These are phyloP conservation scores for Lithophane socia DNA, from an alignment of 2,888 invertebrate genomes.

Conservation along the genomic window DNA sequence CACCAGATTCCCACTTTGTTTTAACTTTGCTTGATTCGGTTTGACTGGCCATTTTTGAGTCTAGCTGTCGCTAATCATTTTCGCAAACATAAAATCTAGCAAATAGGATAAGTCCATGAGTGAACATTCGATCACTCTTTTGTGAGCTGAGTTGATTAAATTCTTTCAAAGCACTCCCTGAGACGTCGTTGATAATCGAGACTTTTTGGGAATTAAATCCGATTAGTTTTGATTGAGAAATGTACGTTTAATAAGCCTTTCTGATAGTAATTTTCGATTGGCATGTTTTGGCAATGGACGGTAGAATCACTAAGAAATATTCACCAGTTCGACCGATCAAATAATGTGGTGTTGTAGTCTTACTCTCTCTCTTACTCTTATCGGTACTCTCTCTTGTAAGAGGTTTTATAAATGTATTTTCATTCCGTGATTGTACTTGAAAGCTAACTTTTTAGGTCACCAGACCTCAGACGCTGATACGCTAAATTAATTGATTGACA, in stretches of 20 bases:
- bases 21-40: too few relatives aligned
- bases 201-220: neutral
- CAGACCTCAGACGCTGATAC: neutral
- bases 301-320: neutral
- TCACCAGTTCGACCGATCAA: neutral
- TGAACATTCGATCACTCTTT: neutral
- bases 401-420: neutral
- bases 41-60: too few relatives aligned
- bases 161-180: neutral
- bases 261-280: neutral
- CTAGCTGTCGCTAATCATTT: neutral
- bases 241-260: neutral
- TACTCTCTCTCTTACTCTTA: too few relatives aligned
- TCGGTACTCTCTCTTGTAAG: too few relatives aligned
- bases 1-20: neutral
- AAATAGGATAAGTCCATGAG: neutral
- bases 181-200: neutral
- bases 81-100: neutral
- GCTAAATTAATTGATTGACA: neutral
- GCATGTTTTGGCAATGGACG: neutral
- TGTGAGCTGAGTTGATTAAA: slow-evolving; percentile 3
- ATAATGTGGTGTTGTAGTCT: neutral
- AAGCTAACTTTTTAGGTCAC: too few relatives aligned
- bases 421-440: too few relatives aligned
- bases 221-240: neutral